Evolutionary conservation across 2,888 invertebrate species (phyloP).

Genomic region (Drosophila acutilabella): DNA sequence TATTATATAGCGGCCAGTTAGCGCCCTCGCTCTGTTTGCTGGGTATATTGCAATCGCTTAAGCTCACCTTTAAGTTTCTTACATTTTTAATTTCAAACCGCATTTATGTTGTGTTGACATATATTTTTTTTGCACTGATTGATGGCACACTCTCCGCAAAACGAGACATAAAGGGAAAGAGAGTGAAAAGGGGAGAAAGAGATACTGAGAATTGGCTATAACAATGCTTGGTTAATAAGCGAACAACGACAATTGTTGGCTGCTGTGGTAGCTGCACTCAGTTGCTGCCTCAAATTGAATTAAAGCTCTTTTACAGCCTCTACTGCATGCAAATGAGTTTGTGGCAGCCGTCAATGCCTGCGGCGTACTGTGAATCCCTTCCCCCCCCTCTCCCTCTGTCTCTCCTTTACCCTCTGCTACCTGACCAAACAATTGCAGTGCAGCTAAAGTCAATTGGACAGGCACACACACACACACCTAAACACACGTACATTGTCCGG

Average conservation of each 20-base stretch:
- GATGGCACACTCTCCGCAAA: conserved; percentile 30
- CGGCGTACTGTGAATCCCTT: conserved; percentile 23
- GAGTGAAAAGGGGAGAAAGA: neutral
- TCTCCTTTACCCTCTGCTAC: conserved; percentile 18
- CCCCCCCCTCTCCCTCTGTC: neutral
- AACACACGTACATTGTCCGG: conserved; percentile 9
- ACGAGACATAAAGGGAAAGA: neutral
- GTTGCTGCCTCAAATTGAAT: conserved; percentile 68
- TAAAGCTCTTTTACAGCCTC: conserved; percentile 69
- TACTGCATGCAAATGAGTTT: conserved; percentile 73
- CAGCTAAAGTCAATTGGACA: conserved; percentile 68
- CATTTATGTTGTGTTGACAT: conserved; percentile 63
- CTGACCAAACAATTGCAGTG: conserved; percentile 64
- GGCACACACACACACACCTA: conserved; percentile 29
- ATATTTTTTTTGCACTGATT: conserved; percentile 65
- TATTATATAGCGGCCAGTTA: neutral
- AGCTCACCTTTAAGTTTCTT: neutral
- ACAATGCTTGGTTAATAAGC: conserved; percentile 72
- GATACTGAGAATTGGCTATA: conserved; percentile 16
- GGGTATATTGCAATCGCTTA: neutral
- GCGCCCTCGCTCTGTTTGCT: too few relatives aligned
- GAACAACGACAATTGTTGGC: conserved; percentile 18
- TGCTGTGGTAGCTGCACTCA: conserved; percentile 30
- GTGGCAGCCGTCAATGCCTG: conserved; percentile 59
- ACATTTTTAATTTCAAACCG: conserved; percentile 28